Base-by-base conservation (phyloP, 2,797 vertebrate species). In the Helostoma temminkii region DNA sequence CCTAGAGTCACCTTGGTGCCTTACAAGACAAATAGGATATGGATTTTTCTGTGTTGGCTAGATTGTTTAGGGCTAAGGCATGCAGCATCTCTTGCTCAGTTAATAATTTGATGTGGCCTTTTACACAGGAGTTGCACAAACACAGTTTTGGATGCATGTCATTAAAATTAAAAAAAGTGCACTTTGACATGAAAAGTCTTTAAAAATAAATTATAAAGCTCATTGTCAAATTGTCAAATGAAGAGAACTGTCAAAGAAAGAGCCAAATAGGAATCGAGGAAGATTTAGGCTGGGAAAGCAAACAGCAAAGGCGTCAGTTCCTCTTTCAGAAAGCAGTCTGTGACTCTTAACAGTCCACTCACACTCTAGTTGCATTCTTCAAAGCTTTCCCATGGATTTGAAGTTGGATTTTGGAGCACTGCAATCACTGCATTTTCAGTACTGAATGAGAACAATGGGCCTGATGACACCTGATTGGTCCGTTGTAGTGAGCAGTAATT, bases 311-410 rank as follows among this genome's bases (percentile, higher is more conserved):
- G 39, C 36, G 22, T 52, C 24, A 53, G 59, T 76, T 63, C 46
- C 62, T 76, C 46, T 78, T 67, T 74, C 53, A 71, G 60, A 70
- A 56, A 70, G 42, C 52, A 55, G 76, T 80, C 76, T 58, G 83
- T 84, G 90, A 81, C 79, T 59, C 87, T 91, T 89, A 88, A 82
- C 76, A 83, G 81, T 88, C 74, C 76, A 82, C 86, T 89, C 88
- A 78, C 77, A 83, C 54, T 70, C 66, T 52, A 25, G 71, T 74
- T 81, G 67, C 74, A 81, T 62, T 75, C 52, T 76, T 75, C 80
- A 88, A 57, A 72, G 82, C 66, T 80, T 78, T 82, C 73, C 69
- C 70, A 76, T 80, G 69, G 64, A 74, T 78, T 58, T 68, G 30
- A 61, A 83, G 54, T n/a, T 76, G 67, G 68, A 68, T 36, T 81